Conservation (phyloP, 64 coral and sea anemone species). For the Exaiptasia diaphana region DNA sequence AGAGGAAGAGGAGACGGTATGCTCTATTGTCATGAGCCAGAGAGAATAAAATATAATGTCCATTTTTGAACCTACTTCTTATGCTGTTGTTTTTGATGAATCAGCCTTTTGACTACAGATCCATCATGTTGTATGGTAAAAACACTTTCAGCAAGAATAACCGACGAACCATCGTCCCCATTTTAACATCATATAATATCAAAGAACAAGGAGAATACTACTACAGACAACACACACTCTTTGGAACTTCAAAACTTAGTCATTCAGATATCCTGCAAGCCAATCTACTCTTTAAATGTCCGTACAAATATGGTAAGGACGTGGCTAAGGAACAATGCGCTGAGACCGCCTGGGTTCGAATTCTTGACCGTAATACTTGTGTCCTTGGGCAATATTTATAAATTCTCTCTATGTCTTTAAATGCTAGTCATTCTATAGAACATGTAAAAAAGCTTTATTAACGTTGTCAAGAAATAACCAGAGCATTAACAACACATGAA, state of each 20-base stretch:
- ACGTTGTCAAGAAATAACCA: too few relatives aligned
- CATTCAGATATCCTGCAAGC: constrained; percentile 72
- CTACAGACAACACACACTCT: background rate
- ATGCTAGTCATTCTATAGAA: too few relatives aligned
- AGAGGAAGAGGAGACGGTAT: too few relatives aligned
- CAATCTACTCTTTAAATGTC: constrained; percentile 77
- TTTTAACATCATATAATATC: background rate
- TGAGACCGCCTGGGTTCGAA: too few relatives aligned
- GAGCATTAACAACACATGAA: too few relatives aligned
- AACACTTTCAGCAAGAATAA: constrained; percentile 48
- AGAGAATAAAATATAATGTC: background rate
- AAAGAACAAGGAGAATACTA: constrained; percentile 40
- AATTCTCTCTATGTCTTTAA: too few relatives aligned
- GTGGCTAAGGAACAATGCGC: too few relatives aligned
- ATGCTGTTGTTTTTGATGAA: background rate
- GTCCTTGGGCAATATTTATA: too few relatives aligned
- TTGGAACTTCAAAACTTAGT: constrained; percentile 65
- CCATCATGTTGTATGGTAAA: constrained; percentile 58
- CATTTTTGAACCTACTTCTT: background rate
- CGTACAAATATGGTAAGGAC: constrained; percentile 56
- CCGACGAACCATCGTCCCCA: constrained; percentile 21
- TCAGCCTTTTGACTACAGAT: constrained; percentile 47
- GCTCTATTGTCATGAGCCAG: background rate
- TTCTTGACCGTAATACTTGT: too few relatives aligned
- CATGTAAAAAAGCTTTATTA: too few relatives aligned